phyloP scores from a whole-genome alignment of 2,888 invertebrate species.

The Teleogryllus oceanicus region DNA sequence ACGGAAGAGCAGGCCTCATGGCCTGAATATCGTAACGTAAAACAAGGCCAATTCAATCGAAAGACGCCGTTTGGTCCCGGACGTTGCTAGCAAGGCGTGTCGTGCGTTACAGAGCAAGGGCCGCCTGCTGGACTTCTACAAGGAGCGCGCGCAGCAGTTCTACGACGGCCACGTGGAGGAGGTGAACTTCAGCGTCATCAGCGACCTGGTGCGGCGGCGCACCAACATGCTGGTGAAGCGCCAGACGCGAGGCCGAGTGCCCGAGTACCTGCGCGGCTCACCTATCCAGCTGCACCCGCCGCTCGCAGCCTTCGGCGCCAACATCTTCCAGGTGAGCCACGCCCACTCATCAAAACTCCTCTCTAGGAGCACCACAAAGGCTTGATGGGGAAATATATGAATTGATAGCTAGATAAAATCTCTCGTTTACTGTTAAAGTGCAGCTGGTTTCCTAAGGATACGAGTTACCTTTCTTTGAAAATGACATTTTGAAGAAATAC shows the following conservation, averaged over 20 bases:
- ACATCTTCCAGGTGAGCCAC: conserved; percentile 66
- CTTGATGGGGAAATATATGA: too few relatives aligned
- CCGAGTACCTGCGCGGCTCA: conserved; percentile 71
- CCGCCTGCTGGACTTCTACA: conserved; percentile 79
- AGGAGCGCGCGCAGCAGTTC: conserved; percentile 80
- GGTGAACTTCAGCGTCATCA: conserved; percentile 71
- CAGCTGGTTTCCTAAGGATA: too few relatives aligned
- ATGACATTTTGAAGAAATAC: too few relatives aligned
- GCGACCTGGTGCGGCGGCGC: conserved; percentile 74
- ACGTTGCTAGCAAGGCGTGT: too few relatives aligned
- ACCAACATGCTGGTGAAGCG: conserved; percentile 77
- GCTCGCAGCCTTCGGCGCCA: conserved; percentile 74
- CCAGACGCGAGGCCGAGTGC: conserved; percentile 71
- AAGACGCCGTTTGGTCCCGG: too few relatives aligned
- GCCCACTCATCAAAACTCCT: not conserved
- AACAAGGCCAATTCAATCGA: too few relatives aligned
- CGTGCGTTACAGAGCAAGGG: conserved; percentile 57
- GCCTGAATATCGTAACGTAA: too few relatives aligned
- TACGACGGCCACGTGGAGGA: conserved; percentile 85
- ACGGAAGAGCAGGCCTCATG: too few relatives aligned
- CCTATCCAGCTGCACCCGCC: conserved; percentile 70
- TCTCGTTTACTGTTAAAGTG: too few relatives aligned
- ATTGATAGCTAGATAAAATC: too few relatives aligned
- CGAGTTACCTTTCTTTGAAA: too few relatives aligned
- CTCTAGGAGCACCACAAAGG: too few relatives aligned